Evolutionary conservation across 2,113 vertebrate genomes (phyloP).

Genomic region (Panthera leo): DNA sequence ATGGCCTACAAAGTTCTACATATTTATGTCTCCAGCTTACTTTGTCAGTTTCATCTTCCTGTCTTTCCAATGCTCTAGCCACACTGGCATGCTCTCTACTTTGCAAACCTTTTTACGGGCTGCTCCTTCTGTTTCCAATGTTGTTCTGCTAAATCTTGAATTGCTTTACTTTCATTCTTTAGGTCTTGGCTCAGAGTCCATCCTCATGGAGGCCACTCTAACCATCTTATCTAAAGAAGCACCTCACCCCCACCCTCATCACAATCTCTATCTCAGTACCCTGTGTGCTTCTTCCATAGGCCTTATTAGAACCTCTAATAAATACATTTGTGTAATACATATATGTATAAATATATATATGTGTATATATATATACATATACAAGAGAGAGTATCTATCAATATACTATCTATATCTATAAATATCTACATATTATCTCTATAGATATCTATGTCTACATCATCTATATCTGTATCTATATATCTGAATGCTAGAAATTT

Average conservation of each 20-base stretch:
- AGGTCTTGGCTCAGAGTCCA: not conserved
- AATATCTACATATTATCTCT: not conserved
- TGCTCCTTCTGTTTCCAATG: not conserved
- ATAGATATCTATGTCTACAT: no score
- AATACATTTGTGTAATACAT: not conserved
- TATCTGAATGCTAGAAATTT: not conserved
- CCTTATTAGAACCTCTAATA: not conserved
- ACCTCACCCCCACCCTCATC: not conserved
- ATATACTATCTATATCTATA: no score
- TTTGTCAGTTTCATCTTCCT: not conserved
- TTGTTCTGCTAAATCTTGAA: not conserved
- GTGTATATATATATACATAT: not conserved
- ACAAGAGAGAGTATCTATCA: no score
- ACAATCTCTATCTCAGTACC: not conserved
- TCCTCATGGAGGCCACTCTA: not conserved
- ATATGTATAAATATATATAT: not conserved
- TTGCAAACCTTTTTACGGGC: not conserved
- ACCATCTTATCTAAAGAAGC: not conserved
- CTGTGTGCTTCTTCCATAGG: not conserved
- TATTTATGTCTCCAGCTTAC: not conserved
- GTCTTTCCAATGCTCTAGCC: not conserved
- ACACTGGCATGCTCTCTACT: not conserved
- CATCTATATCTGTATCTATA: no score
- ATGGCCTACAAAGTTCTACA: not conserved
- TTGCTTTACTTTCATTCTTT: not conserved